Evolutionary conservation across 2,113 vertebrate species (phyloP), one percentile per base, ranked within the genome.

Genomic region (Cyprinodon variegatus): DNA sequence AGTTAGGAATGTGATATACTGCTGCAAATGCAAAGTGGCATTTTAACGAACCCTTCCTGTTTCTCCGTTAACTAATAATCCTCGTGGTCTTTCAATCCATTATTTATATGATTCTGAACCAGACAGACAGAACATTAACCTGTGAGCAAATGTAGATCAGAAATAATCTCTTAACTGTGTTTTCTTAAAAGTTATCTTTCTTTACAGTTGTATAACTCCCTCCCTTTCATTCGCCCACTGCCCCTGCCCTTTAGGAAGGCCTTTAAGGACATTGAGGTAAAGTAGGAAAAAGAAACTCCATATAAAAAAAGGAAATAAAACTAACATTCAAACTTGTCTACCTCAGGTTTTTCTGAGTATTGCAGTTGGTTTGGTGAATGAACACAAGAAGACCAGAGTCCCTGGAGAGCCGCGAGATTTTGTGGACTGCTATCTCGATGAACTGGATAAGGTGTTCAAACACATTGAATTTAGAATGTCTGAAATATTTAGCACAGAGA

Each of bases 341-440:
- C 77, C 68, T 37, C 50, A 91, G 90, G 70, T 0, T 4, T 77
- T 65, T 66, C 40, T 71, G 40, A 40, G 9, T 2, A 20, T 75
- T 57, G 8, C 61, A 0, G 10, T 3, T 1, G 0, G 5, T 20
- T 40, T 80, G 72, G 45, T 90, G 69, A 72, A 13, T 8, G 83
- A 92, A 43, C 88, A 89, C 72, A 90, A 83, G 40, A 43, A 77
- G 29, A 90, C 79, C 48, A 78, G 85, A 83, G 71, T 89, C 4
- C 63, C 73, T 4, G 74, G 82, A 68, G 63, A 92, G 2, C 91
- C 89, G 0, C 82, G 84, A 53, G 85, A 92, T 71, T 88, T 90
- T 41, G 17, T 92, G 14, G 90, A 92, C 79, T 89, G 84, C 41
- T 92, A 92, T 13, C 65, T 92, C 40, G 90, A 92, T 75, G 84